Conservation (phyloP, 2,797 vertebrate species). For the Carcharodon carcharias region DNA sequence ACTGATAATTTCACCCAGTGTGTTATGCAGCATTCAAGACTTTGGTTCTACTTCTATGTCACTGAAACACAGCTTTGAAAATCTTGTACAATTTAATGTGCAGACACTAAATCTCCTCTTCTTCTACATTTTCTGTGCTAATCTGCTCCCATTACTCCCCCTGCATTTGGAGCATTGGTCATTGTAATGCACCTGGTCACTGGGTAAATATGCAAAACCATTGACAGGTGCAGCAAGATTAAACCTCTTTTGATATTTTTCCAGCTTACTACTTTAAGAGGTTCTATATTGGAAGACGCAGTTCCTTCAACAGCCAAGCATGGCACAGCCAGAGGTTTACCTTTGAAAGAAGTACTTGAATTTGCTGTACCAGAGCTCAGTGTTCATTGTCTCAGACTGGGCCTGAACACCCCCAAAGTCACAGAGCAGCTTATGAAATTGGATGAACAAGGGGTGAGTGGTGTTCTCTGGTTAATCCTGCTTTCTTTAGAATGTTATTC, state of each 20-base stretch:
- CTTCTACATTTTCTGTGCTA: not conserved
- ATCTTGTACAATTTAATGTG: not conserved
- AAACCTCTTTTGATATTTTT: conserved; percentile 35
- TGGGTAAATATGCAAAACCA: not conserved
- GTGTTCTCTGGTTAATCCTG: not conserved
- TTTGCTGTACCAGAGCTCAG: conserved; percentile 84
- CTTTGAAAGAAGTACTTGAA: conserved; percentile 88
- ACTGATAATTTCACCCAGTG: too few relatives aligned
- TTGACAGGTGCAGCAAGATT: not conserved
- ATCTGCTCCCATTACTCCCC: too few relatives aligned
- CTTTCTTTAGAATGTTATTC: not conserved
- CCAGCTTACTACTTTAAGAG: conserved; percentile 84
- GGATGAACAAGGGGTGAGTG: conserved; percentile 86
- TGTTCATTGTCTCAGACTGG: conserved; percentile 80
- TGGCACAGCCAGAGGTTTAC: conserved; percentile 78
- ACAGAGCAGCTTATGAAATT: conserved; percentile 95
- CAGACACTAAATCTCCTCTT: not conserved
- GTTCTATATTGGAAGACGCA: conserved; percentile 82
- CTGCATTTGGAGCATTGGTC: not conserved
- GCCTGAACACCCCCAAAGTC: conserved; percentile 92
- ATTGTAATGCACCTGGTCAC: not conserved
- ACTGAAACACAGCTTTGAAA: not conserved
- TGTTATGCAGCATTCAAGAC: not conserved
- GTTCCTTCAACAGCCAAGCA: conserved; percentile 91
- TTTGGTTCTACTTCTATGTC: not conserved